Base-by-base conservation (phyloP, 1,140 invertebrate species). In the Arctopsyche grandis region DNA sequence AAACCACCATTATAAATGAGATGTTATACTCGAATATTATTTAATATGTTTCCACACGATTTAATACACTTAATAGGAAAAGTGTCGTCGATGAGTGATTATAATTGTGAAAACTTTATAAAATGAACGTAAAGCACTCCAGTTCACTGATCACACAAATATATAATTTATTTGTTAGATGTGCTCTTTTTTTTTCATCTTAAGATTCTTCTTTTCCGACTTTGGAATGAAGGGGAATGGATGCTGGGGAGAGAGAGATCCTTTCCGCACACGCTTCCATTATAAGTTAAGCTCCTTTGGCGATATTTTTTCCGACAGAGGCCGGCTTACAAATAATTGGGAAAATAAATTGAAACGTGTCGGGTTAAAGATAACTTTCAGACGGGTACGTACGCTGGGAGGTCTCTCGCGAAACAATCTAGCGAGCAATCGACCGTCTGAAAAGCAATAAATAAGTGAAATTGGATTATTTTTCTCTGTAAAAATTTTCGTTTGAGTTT, bases 301-400 rank as follows among this genome's bases (percentile, higher is more conserved):
- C 70, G 70, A 0, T 48, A 73, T 73, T 74, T 74, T 56, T 29
- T 46, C 19, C 12, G 71, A 14, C 71, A 46, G 22, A 56, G 71
- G 71, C n/a, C 63, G 78, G 78, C 78, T 79, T 79, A 79, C 69
- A 75, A 74, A 79, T 79, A 79, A 79, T 79, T 79, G 78, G 70
- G 78, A 79, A 79, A 79, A 79, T 79, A 79, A 79, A 79, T 79
- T 79, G 78, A 79, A 79, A 79, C 78, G 78, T 79, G 78, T 79
- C 70, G 29, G 52, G 78, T 63, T 60, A 69, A 66, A 74, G 78
- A 76, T 74, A 74, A 74, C 46, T 74, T 74, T 74, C 71, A 24
- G 71, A 44, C 21, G 69, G 38, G 60, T 60, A 9, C 9, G 21
- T 21, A 60, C 48, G 48, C 4, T 16, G 4, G 10, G 16, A 3